These are phyloP conservation scores for Virgularia gustaviana DNA, from an alignment of 92 coral and sea anemone genomes.

Conservation along the genomic window DNA sequence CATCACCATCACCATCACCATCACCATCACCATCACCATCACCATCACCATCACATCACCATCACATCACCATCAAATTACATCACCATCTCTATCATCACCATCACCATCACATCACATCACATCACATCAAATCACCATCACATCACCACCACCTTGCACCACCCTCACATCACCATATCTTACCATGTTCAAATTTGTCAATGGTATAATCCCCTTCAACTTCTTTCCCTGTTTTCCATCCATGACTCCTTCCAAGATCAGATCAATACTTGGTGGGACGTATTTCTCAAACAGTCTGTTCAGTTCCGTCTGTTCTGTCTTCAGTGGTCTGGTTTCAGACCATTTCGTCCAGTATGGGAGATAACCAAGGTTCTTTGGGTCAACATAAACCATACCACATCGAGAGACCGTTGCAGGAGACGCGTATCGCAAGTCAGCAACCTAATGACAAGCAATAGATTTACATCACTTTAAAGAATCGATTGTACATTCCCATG, in stretches of 20 bases:
- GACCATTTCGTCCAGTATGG: conserved; percentile 98
- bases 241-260: conserved; percentile 90
- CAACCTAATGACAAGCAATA: conserved; percentile 65
- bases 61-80: background rate
- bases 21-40: background rate
- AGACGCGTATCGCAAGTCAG: conserved; percentile 95
- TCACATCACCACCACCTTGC: background rate
- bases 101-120: conserved; percentile 3
- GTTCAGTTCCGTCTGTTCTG: conserved; percentile 80
- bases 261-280: conserved; percentile 84
- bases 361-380: conserved; percentile 92
- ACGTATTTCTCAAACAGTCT: conserved; percentile 95
- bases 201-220: conserved; percentile 89
- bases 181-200: conserved; percentile 95
- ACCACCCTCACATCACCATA: background rate
- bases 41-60: background rate
- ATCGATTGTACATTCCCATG: no score
- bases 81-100: background rate
- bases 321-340: conserved; percentile 70
- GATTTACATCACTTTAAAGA: background rate
- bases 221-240: conserved; percentile 96
- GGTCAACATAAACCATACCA: conserved; percentile 99
- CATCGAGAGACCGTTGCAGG: conserved; percentile 99
- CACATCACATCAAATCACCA: background rate
- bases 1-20: background rate